Evolutionary conservation across 1,140 invertebrate genomes (phyloP), one percentile per base, ranked within the genome.

Genomic region (Pachypsylla venusta): DNA sequence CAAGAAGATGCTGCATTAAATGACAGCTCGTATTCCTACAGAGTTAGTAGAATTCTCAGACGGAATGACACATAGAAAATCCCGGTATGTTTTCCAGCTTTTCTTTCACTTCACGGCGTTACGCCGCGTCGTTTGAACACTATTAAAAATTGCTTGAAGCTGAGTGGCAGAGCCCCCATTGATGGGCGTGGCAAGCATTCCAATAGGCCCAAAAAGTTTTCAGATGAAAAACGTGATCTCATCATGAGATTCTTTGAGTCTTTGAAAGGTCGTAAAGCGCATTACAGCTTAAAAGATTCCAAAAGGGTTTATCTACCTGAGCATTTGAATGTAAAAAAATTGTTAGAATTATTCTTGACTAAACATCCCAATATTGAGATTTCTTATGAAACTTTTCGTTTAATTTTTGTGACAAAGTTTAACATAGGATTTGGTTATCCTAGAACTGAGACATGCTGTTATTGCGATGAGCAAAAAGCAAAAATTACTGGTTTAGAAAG

Each of bases 361-460:
- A 60, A 60, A 53, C 16, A 58, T 1, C 5, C 39, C 27, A 20
- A 28, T 3, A 4, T 24, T 19, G 54, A 60, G 58, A 57, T 60
- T 55, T 58, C 56, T 12, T 63, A 60, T 27, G 56, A 61, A 58
- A 58, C 22, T 24, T 61, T 57, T 39, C 60, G 56, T 22, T 25
- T 54, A 1, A 55, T 61, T 40, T 61, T 58, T 40, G 57, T 58
- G 39, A 58, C 40, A 25, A 24, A 58, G 19, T 61, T 61, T 58
- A 61, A 62, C 35, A 55, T 62, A n/a, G 39, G 48, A 24, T 62
- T 62, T 39, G 61, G 61, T 22, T 62, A 62, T 26, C 59, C 61
- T 20, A 19, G 59, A 26, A 54, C 28, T n/a, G 61, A 62, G 54
- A 58, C 59, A 12, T 62, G 59, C 35, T 42, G 57, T 53, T 5